phyloP scores from a whole-genome alignment of 1,140 invertebrate species.

The Zaprionus vittiger region DNA sequence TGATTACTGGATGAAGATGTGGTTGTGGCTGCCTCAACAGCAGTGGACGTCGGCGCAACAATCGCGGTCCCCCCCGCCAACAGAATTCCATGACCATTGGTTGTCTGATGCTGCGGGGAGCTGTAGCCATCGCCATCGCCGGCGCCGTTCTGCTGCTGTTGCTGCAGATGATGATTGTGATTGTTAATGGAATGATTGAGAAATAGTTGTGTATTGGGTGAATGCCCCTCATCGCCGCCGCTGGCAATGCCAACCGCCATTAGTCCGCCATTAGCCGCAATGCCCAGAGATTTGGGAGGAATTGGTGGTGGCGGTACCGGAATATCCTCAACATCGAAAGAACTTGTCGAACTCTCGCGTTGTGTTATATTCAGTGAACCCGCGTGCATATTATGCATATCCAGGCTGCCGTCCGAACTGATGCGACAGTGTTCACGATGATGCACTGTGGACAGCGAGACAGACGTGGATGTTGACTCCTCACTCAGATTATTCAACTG shows the following conservation, averaged over 20 bases:
- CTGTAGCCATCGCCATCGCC: conserved; percentile 48
- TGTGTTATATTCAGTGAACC: conserved; percentile 73
- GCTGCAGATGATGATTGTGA: conserved; percentile 50
- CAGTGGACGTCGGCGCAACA: conserved; percentile 19
- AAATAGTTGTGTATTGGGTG: conserved; percentile 61
- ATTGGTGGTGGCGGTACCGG: conserved; percentile 79
- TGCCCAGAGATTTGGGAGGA: conserved; percentile 75
- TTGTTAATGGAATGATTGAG: conserved; percentile 73
- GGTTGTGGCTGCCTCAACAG: conserved; percentile 58
- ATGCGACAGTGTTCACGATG: conserved; percentile 77
- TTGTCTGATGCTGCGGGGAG: conserved; percentile 48
- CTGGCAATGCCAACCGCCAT: background rate
- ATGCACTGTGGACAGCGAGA: conserved; percentile 67
- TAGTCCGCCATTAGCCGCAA: conserved; percentile 55
- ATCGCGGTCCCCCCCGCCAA: conserved; percentile 5
- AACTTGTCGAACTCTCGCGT: conserved; percentile 71
- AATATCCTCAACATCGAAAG: conserved; percentile 79
- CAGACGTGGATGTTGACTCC: conserved; percentile 63
- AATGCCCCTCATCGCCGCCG: conserved; percentile 57
- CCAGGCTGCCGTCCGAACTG: conserved; percentile 74
- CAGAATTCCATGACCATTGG: conserved; percentile 48
- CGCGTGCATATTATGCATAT: conserved; percentile 50
- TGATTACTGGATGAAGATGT: conserved; percentile 61
- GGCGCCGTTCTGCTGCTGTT: conserved; percentile 58
- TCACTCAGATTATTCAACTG: conserved; percentile 79